phyloP scores from a whole-genome alignment of 2,113 vertebrate genomes.

The Antidorcas marsupialis region DNA sequence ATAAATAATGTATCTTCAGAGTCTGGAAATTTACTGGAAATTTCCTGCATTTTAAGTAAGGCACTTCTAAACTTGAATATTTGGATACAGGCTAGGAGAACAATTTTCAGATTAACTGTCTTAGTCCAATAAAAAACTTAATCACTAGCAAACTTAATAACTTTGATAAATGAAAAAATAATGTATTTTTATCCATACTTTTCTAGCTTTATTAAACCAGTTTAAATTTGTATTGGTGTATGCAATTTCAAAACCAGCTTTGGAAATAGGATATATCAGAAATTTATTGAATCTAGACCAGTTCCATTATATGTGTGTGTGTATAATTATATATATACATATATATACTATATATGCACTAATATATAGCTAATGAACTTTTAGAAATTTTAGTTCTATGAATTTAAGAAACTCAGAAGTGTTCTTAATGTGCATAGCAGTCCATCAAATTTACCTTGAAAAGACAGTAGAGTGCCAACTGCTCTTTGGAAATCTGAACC shows the following conservation, averaged over 20 bases:
- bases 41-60: constrained; percentile 45
- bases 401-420: neutral
- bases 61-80: constrained; percentile 5
- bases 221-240: neutral
- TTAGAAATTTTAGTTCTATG: neutral
- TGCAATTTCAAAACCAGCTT: neutral
- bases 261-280: neutral
- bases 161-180: neutral
- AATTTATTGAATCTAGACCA: neutral
- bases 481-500: neutral
- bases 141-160: neutral
- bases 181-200: neutral
- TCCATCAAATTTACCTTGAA: neutral
- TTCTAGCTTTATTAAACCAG: neutral
- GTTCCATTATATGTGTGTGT: neutral
- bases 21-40: constrained; percentile 40
- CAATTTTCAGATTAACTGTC: neutral
- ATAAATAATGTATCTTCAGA: constrained; percentile 56
- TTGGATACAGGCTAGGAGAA: neutral
- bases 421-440: neutral
- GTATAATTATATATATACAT: neutral
- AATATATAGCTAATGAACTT: neutral
- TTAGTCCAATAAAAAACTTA: neutral
- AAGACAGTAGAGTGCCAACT: neutral
- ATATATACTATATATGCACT: neutral